These are phyloP conservation scores for Drosophila saltans DNA, from an alignment of 1,140 invertebrate genomes.

Conservation along the genomic window DNA sequence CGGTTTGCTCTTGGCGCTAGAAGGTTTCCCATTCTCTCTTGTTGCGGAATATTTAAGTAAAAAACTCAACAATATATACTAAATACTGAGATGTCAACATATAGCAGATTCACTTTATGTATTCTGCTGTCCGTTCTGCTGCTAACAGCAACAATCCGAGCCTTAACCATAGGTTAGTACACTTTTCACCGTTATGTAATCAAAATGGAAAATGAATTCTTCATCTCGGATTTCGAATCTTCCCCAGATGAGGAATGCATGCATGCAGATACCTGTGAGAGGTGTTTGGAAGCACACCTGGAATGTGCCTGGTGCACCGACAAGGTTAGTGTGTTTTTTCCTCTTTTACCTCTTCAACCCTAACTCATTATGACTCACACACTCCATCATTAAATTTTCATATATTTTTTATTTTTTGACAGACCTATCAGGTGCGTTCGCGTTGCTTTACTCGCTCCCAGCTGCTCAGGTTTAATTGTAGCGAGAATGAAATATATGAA, in stretches of 20 bases:
- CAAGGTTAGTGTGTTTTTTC: slow-evolving; percentile 63
- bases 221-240: neutral
- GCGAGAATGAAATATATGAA: slow-evolving; percentile 54
- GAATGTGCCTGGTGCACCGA: slow-evolving; percentile 83
- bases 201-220: neutral
- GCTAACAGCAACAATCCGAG: neutral
- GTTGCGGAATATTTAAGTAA: slow-evolving; percentile 16
- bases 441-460: slow-evolving; percentile 66
- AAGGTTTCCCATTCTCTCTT: slow-evolving; percentile 40
- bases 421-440: slow-evolving; percentile 57
- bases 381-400: neutral
- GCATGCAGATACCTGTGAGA: slow-evolving; percentile 74
- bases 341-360: neutral
- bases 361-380: neutral
- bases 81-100: slow-evolving; percentile 34
- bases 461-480: slow-evolving; percentile 59
- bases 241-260: slow-evolving; percentile 63
- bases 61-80: too few relatives aligned
- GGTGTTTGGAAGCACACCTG: slow-evolving; percentile 69
- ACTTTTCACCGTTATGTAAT: slow-evolving; percentile 24
- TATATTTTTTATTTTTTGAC: neutral
- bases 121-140: slow-evolving; percentile 2
- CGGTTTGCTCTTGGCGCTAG: slow-evolving; percentile 45
- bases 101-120: neutral
- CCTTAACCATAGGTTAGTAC: slow-evolving; percentile 44